Evolutionary conservation across 1,140 invertebrate genomes (phyloP).

Genomic region (Drosophila dunni): DNA sequence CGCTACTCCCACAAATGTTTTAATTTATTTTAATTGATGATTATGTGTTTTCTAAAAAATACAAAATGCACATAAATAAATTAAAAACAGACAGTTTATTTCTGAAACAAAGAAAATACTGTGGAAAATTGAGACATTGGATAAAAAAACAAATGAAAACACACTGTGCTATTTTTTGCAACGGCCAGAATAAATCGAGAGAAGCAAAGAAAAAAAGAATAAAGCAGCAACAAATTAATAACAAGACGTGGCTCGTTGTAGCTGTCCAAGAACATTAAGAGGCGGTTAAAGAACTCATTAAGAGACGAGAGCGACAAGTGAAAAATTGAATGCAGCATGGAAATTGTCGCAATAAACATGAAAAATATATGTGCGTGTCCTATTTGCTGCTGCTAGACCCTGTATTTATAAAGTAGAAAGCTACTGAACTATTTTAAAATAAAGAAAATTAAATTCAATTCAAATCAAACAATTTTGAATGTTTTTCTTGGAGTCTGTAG

Average conservation of each 20-base stretch:
- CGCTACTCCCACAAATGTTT: not conserved
- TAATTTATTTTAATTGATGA: constrained; percentile 22
- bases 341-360: constrained; percentile 50
- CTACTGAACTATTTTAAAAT: no score
- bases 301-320: constrained; percentile 39
- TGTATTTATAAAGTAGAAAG: no score
- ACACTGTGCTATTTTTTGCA: constrained; percentile 19
- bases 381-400: constrained; percentile 2
- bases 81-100: constrained; percentile 6
- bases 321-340: constrained; percentile 53
- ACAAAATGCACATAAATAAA: constrained; percentile 12
- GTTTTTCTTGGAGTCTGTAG: not conserved
- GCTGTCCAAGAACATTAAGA: constrained; percentile 47
- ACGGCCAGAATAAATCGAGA: not conserved
- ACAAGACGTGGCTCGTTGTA: constrained; percentile 39
- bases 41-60: constrained; percentile 7
- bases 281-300: constrained; percentile 52
- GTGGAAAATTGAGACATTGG: constrained; percentile 32
- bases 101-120: constrained; percentile 23
- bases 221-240: constrained; percentile 28
- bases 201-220: not conserved
- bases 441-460: no score
- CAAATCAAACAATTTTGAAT: not conserved
- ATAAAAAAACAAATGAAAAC: constrained; percentile 8
- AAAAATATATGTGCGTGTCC: constrained; percentile 12